Evolutionary conservation across 2,888 invertebrate genomes (phyloP), one percentile per base, ranked within the genome.

Genomic region (Phania funesta): DNA sequence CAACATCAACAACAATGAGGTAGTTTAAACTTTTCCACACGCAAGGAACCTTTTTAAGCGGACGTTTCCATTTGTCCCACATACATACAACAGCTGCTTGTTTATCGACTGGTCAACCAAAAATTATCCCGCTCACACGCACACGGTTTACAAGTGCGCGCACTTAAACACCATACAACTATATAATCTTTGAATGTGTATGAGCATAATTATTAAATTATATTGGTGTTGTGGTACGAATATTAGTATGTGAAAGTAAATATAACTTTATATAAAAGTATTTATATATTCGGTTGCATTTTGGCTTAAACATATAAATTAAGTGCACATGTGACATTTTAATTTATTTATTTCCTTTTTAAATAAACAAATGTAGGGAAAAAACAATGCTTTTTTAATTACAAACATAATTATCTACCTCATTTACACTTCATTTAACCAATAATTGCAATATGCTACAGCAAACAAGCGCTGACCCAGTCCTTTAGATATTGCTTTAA

Each of bases 41-140:
- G 22, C 46, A 56, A 13, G 5, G 24, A 52, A 46, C 46, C 44
- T 13, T n/a, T 70, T 35, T 18, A 54, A 16, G 44, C 18, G 22
- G 65, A 35, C 48, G 35, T 56, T 16, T 58, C 6, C 52, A 20
- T 71, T 56, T 29, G 18, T 29, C 26, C 35, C n/a, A n/a, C n/a
- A n/a, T n/a, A 48, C 68, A 74, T 74, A 74, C 68, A 77, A 65
- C 60, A 71, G 46, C 64, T 52, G 64, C 74, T 78, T 82, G 18
- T 82, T 82, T 70, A 65, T 68, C 58, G 60, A 38, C 38, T 82
- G 82, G 82, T 82, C 74, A 82, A 78, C 81, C 77, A 68, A 74
- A 77, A 74, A 78, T 82, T 24, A 50, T 62, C 29, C 68, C 74
- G 56, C n/a, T 11, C 13, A 48, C 29, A 41, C 38, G 8, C 35